Conservation (phyloP, 2,888 invertebrate genomes). For the Minunthozetes semirufus region DNA sequence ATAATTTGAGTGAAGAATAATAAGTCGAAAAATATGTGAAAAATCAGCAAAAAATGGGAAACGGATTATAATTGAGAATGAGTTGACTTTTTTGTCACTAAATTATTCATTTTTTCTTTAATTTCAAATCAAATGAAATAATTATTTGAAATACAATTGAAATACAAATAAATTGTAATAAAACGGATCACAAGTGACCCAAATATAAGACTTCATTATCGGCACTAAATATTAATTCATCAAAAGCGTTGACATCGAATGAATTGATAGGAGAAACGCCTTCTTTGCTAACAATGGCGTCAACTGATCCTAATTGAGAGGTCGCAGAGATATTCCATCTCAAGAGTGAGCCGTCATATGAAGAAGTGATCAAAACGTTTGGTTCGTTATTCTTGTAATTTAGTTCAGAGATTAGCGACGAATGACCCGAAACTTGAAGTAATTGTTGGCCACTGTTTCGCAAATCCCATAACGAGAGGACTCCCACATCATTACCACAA, state of each 20-base stretch:
- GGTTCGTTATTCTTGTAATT: conserved; percentile 29
- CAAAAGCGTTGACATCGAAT: conserved; percentile 31
- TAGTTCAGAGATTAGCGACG: conserved; percentile 28
- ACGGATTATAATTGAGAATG: background rate
- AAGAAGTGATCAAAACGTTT: conserved; percentile 28
- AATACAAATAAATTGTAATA: background rate
- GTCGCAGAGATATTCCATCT: conserved; percentile 34
- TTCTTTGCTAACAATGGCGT: conserved; percentile 32
- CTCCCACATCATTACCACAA: conserved; percentile 36
- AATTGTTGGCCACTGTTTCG: conserved; percentile 30
- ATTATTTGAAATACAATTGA: background rate
- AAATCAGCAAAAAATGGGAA: background rate
- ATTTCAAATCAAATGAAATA: background rate
- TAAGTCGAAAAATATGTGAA: background rate
- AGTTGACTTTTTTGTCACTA: background rate
- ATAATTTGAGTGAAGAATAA: background rate
- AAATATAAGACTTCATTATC: conserved; percentile 38
- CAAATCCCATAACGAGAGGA: conserved; percentile 35
- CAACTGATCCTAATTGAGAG: conserved; percentile 31
- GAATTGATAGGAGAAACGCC: conserved; percentile 32
- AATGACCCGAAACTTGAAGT: conserved; percentile 33
- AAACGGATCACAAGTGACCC: conserved; percentile 23
- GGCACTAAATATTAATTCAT: conserved; percentile 33
- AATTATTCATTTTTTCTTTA: background rate
- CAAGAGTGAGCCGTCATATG: conserved; percentile 35